A percentile compares a stretch with the other conserved stretches of the same genome.
phyloP scores from a whole-genome alignment of 2,797 vertebrate species.

The Gastrophryne carolinensis region DNA sequence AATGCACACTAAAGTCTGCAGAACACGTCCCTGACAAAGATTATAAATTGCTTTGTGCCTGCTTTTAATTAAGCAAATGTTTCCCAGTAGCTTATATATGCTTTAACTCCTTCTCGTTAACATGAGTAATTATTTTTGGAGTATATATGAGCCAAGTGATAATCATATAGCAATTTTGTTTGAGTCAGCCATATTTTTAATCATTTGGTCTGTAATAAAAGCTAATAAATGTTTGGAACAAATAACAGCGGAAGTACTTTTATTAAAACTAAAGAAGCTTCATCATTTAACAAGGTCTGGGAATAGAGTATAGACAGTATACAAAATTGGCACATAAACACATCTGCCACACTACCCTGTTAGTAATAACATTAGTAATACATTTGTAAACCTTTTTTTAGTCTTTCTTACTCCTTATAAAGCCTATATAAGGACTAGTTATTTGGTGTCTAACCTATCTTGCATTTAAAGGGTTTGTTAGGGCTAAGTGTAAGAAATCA shows the following conservation, averaged over 20 bases:
- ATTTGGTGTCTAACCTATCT: too few species aligned
- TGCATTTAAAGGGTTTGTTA: too few species aligned
- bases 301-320: not conserved
- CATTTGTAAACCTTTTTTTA: too few species aligned
- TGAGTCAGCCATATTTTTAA: not conserved
- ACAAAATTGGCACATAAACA: not conserved
- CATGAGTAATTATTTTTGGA: not conserved
- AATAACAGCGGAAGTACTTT: not conserved
- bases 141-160: not conserved
- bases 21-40: slow-evolving; percentile 4
- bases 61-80: slow-evolving; percentile 24
- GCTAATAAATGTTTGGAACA: not conserved
- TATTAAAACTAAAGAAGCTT: not conserved
- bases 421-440: too few species aligned
- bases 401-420: too few species aligned
- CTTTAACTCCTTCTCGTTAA: not conserved
- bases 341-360: too few species aligned
- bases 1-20: slow-evolving; percentile 62
- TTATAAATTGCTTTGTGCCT: slow-evolving; percentile 28
- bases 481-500: too few species aligned
- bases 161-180: not conserved
- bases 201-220: not conserved
- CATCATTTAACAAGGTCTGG: not conserved
- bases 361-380: too few species aligned
- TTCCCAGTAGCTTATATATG: not conserved